Base-by-base conservation (phyloP, 2,113 vertebrate genomes). In the Archilochus colubris region DNA sequence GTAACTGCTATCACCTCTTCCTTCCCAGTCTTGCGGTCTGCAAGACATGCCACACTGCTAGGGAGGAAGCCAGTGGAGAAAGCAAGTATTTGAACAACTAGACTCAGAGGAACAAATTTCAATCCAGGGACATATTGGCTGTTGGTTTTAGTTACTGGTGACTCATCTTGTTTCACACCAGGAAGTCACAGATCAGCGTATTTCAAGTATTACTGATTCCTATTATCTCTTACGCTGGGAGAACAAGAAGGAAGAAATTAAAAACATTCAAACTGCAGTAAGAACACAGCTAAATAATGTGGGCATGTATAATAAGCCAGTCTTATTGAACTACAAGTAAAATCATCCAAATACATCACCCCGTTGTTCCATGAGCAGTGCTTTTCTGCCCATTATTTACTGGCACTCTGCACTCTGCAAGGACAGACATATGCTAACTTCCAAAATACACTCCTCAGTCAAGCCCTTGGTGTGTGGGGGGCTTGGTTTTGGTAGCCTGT, bases 141-240 rank as follows among this genome's bases (percentile, higher is more conserved):
- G 64, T 82, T 91, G 68, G 82, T 25, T 94, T 93, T 83, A 91
- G 89, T 88, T 96, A 89, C 48, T 81, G n/a, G 36, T 94, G 91
- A 93, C 67, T 91, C 91, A 94, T 89, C 75, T 77, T 67, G 63
- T 77, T 88, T 92, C 85, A 82, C 82, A 89, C 68, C 82, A 93
- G 85, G 93, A 89, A 94, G 72, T 70, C 79, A 88, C 78, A 80
- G 89, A 85, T 77, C 72, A 53, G 72, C 55, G 61, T 91, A 91
- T 89, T 91, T 87, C 89, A 89, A 94, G 68, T 89, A 74, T 86
- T 85, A 70, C 91, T 67, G 72, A 95, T 91, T 95, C 89, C 76
- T 82, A 55, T 74, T 87, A 88, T 88, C 89, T 93, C 70, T 70
- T 67, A 83, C 0, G 0, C 87, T 86, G 61, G 73, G 38, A 88